Evolutionary conservation across 2,888 invertebrate species (phyloP).

Genomic region (Hydriomena furcata): DNA sequence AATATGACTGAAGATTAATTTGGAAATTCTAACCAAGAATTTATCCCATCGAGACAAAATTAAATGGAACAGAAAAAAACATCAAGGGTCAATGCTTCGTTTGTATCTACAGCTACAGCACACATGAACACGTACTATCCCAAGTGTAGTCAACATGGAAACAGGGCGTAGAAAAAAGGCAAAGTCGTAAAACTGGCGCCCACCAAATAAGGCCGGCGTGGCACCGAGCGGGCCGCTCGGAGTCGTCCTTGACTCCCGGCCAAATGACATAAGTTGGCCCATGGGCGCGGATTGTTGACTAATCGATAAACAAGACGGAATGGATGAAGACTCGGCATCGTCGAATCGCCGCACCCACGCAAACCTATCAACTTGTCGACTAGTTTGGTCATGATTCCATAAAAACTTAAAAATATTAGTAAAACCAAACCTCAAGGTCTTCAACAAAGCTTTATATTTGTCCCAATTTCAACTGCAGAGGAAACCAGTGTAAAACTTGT

Average conservation of each 20-base stretch:
- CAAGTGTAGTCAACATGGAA: conserved; percentile 69
- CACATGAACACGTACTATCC: conserved; percentile 62
- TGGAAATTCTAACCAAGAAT: conserved; percentile 19
- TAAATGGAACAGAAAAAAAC: conserved; percentile 49
- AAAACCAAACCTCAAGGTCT: conserved; percentile 39
- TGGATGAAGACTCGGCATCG: conserved; percentile 65
- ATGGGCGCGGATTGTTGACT: conserved; percentile 79
- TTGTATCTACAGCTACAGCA: conserved; percentile 50
- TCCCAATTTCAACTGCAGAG: conserved; percentile 3
- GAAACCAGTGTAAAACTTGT: conserved; percentile 3
- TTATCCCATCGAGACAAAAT: conserved; percentile 43
- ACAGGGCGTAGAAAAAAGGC: conserved; percentile 77
- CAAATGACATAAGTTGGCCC: conserved; percentile 83
- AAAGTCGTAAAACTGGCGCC: conserved; percentile 82
- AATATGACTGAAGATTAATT: conserved; percentile 36
- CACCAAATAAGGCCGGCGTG: conserved; percentile 81
- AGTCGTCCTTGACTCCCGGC: conserved; percentile 81
- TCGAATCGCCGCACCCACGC: conserved; percentile 69
- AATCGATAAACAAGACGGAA: conserved; percentile 79
- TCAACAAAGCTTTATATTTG: conserved; percentile 9
- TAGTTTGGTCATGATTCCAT: conserved; percentile 65
- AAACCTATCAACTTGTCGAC: conserved; percentile 62
- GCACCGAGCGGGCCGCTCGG: conserved; percentile 68
- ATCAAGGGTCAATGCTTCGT: conserved; percentile 60
- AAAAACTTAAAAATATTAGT: conserved; percentile 49